Base-by-base conservation (phyloP, 2,888 invertebrate genomes). In the Oxystoma pomonae region DNA sequence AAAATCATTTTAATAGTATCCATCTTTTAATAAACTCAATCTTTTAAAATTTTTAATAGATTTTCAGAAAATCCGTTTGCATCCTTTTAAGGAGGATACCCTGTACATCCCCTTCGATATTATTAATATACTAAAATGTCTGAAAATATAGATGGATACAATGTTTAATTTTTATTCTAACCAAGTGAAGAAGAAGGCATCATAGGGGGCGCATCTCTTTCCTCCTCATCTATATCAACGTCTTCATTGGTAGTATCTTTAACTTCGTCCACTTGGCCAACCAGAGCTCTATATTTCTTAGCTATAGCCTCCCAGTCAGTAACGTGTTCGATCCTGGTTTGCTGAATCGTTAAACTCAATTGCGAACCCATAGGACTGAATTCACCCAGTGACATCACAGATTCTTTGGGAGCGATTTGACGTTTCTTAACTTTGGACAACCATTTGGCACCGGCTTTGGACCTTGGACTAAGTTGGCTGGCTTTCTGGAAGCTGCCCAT, bases 281-380 rank as follows among this genome's bases (percentile, higher is more conserved):
- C 84, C 9, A 94, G 82, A 0, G 90, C 90, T 18, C 93, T 84
- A 78, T 95, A 96, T 77, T 94, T 94, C 81, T 91, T 91, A 19
- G 94, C 91, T 64, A 95, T 94, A 1, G 89, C 84, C 74, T 93
- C 92, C 95, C 95, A 96, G 78, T 96, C 94, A 1, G 92, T 92
- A 5, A 95, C 93, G 74, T 90, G 92, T 77, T 94, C 94, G 70
- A 94, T 94, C 70, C 92, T 85, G 57, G 89, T 90, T 58, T 87
- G 87, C 63, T 84, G 83, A 69, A 89, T 88, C 74, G 86, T 88
- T 81, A 94, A 91, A 75, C 93, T 92, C 68, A 92, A 80, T 77
- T 93, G 92, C 0, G 93, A 93, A 21, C 94, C 93, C 16, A 94
- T 80, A 0, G 93, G 93, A 76, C 92, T 92, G 61, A 93, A 80